These are phyloP conservation scores for Musca vetustissima DNA, from an alignment of 1,140 invertebrate species.

Conservation along the genomic window DNA sequence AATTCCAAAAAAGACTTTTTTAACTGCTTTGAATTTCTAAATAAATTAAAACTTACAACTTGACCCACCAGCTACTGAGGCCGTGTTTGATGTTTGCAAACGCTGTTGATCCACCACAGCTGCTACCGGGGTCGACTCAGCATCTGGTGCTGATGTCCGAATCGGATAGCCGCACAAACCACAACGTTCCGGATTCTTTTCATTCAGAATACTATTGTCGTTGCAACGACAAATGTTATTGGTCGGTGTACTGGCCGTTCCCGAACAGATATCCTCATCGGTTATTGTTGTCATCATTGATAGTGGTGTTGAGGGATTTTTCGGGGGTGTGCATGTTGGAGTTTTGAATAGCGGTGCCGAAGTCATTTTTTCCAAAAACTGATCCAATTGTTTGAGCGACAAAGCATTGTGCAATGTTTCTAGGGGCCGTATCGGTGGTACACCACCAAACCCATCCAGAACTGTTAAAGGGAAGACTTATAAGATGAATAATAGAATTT, in stretches of 20 bases:
- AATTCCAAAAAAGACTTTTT: background rate
- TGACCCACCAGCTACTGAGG: background rate
- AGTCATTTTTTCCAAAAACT: conserved; percentile 83
- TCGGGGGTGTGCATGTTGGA: conserved; percentile 71
- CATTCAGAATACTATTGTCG: background rate
- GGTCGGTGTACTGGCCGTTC: conserved; percentile 21
- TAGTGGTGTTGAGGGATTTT: conserved; percentile 57
- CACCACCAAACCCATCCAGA: conserved; percentile 73
- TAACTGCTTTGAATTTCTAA: too few relatives aligned
- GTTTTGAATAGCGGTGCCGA: conserved; percentile 68
- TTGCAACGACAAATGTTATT: conserved; percentile 13
- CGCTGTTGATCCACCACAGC: background rate
- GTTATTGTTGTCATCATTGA: conserved; percentile 22
- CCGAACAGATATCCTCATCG: conserved; percentile 29
- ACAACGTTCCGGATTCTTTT: background rate
- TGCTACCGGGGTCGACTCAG: background rate
- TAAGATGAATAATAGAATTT: conserved; percentile 9
- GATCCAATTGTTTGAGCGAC: conserved; percentile 85
- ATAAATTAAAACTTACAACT: conserved; percentile 13
- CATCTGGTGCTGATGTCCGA: background rate
- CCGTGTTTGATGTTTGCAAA: conserved; percentile 2
- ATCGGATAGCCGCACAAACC: conserved; percentile 2
- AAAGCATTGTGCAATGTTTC: conserved; percentile 96
- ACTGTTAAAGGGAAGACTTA: conserved; percentile 27
- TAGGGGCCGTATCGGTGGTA: conserved; percentile 89